phyloP scores from a whole-genome alignment of 2,888 invertebrate genomes.

The Barypeithes pellucidus region DNA sequence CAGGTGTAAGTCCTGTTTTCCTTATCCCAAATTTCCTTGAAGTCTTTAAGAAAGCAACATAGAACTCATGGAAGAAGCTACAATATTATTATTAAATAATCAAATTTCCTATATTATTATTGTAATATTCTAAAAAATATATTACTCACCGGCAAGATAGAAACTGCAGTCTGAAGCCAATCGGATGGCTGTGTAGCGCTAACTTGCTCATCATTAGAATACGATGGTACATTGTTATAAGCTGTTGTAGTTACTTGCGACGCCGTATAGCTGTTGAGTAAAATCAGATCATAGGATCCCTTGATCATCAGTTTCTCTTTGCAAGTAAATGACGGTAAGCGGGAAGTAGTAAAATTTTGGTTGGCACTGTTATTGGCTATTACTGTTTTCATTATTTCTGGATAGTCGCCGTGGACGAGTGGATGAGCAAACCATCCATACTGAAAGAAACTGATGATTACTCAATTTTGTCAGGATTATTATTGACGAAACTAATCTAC shows the following conservation, averaged over 20 bases:
- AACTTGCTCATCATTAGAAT: slow-evolving; percentile 34
- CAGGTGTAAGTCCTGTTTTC: too few relatives aligned
- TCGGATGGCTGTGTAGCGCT: background rate
- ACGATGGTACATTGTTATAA: slow-evolving; percentile 33
- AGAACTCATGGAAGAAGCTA: too few relatives aligned
- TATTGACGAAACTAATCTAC: too few relatives aligned
- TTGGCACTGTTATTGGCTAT: slow-evolving; percentile 73
- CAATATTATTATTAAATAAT: too few relatives aligned
- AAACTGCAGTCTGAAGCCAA: slow-evolving; percentile 10
- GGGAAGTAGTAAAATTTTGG: slow-evolving; percentile 74
- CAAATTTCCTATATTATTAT: too few relatives aligned
- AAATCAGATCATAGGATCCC: slow-evolving; percentile 71
- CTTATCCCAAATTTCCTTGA: too few relatives aligned
- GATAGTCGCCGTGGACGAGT: slow-evolving; percentile 75
- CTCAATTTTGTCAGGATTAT: too few relatives aligned
- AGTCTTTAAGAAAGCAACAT: too few relatives aligned
- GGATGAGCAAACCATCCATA: slow-evolving; percentile 63
- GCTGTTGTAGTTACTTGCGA: slow-evolving; percentile 3
- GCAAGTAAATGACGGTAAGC: slow-evolving; percentile 74
- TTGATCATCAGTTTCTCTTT: slow-evolving; percentile 69
- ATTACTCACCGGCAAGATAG: slow-evolving; percentile 6
- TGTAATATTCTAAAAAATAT: background rate
- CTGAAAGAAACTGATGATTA: slow-evolving; percentile 24
- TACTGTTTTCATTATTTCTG: slow-evolving; percentile 72
- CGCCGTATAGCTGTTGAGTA: slow-evolving; percentile 53